phyloP scores from a whole-genome alignment of 2,113 vertebrate species.

The Crotalus helleri region DNA sequence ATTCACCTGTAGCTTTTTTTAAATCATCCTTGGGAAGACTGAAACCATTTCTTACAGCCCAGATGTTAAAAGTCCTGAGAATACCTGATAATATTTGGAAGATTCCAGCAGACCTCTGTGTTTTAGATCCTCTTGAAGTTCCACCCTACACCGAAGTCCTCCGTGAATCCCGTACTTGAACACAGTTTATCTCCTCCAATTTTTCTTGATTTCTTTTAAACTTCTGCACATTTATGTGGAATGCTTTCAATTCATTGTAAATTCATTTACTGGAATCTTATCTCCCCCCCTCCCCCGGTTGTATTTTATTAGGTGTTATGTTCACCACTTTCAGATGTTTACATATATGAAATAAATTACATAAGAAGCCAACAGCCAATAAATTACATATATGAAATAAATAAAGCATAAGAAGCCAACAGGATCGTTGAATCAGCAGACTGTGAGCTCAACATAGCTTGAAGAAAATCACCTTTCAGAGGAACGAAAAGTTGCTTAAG shows the following conservation, averaged over 20 bases:
- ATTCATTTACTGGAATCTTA: background rate
- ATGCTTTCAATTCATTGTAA: background rate
- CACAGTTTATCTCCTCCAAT: background rate
- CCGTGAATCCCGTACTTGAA: background rate
- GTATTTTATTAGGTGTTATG: background rate
- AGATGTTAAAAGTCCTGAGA: background rate
- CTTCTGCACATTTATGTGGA: background rate
- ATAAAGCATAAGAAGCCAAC: background rate
- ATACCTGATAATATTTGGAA: background rate
- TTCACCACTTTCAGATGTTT: background rate
- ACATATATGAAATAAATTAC: background rate
- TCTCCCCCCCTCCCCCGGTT: background rate
- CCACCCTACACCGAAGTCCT: background rate
- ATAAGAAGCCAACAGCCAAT: background rate
- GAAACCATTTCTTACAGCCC: background rate
- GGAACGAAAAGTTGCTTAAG: background rate
- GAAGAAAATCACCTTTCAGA: background rate
- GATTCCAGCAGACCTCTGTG: background rate
- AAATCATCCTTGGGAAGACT: background rate
- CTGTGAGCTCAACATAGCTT: background rate
- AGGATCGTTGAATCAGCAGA: background rate
- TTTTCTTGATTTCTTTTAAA: background rate
- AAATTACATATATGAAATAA: background rate
- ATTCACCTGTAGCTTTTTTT: background rate
- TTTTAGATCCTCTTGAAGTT: background rate